Base-by-base conservation (phyloP, 2,888 invertebrate species). In the Colletes collaris region DNA sequence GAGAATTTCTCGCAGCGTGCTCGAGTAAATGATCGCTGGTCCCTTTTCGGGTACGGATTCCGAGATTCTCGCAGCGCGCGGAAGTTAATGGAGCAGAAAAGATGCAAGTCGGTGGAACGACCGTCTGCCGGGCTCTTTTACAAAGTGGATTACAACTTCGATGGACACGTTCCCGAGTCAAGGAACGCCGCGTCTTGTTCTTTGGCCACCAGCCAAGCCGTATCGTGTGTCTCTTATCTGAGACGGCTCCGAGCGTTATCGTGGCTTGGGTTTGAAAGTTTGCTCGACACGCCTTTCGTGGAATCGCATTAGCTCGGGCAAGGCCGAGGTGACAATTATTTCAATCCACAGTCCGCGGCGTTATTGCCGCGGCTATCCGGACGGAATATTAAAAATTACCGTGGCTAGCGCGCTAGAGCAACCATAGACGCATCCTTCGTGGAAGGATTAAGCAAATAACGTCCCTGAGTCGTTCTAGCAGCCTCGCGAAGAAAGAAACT, bases 281-380 rank as follows among this genome's bases (percentile, higher is more conserved):
- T 78, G 59, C 79, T 66, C 81, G 79, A 76, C 85, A 69, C 76
- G 72, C 69, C 70, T 83, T 74, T 79, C 81, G 76, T 50, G 69
- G 76, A 85, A 83, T 83, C 63, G 83, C 81, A 73, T 82, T 80
- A 72, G 74, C 76, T 79, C 81, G 76, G 64, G 83, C 80, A 74
- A 71, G 80, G 71, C 76, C 76, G 75, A 69, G 76, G 81, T 81
- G 83, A 85, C 85, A 73, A 85, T 85, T 81, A 70, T 66, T 79
- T 58, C 77, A 56, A 80, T 79, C 79, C 74, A n/a, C 74, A 37
- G 65, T 4, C 44, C 65, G 59, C 53, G 64, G 59, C 53, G 64
- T 77, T 76, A 63, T 70, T 64, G 76, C 44, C 49, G 68, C 53
- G 49, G 76, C 65, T 40, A 50, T 50, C 62, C 62, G 67, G n/a